Percentiles rank a stretch among this genome's conserved stretches.
phyloP scores from a whole-genome alignment of 1,140 invertebrate genomes.

The Drusus annulatus region DNA sequence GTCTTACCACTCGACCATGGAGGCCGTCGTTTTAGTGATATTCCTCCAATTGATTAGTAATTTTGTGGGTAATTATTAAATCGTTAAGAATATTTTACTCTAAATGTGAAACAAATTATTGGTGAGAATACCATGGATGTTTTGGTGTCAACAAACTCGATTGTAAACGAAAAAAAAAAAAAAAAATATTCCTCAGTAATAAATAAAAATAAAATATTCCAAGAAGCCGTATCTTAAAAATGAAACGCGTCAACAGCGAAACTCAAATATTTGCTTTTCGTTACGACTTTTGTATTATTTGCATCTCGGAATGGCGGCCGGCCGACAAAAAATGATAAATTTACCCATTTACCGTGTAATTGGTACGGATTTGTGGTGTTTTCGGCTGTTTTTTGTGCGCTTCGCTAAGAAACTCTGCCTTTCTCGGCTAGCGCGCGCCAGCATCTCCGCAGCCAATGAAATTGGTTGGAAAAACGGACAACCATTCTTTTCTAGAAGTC shows the following conservation, averaged over 20 bases:
- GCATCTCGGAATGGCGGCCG: neutral
- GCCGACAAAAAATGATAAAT: constrained; percentile 45
- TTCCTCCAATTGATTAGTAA: too few relatives aligned
- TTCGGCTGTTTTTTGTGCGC: neutral
- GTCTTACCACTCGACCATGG: too few relatives aligned
- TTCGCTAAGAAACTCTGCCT: too few relatives aligned
- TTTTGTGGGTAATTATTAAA: too few relatives aligned
- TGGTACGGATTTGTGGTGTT: constrained; percentile 48
- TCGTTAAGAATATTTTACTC: too few relatives aligned
- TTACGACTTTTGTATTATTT: constrained; percentile 34
- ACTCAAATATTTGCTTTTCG: constrained; percentile 57
- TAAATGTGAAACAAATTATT: too few relatives aligned
- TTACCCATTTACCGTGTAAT: constrained; percentile 53
- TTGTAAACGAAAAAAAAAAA: too few relatives aligned
- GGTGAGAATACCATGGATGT: too few relatives aligned
- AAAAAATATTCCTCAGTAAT: too few relatives aligned
- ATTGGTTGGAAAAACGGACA: neutral
- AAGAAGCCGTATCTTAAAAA: neutral
- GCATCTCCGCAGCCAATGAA: neutral
- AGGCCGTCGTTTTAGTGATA: too few relatives aligned
- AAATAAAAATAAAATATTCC: neutral
- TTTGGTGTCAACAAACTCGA: too few relatives aligned
- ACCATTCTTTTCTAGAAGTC: neutral
- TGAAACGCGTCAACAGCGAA: neutral
- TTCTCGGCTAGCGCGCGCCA: neutral